Evolutionary conservation across 1,140 invertebrate species (phyloP), one percentile per base, ranked within the genome.

Genomic region (Triops longicaudatus): DNA sequence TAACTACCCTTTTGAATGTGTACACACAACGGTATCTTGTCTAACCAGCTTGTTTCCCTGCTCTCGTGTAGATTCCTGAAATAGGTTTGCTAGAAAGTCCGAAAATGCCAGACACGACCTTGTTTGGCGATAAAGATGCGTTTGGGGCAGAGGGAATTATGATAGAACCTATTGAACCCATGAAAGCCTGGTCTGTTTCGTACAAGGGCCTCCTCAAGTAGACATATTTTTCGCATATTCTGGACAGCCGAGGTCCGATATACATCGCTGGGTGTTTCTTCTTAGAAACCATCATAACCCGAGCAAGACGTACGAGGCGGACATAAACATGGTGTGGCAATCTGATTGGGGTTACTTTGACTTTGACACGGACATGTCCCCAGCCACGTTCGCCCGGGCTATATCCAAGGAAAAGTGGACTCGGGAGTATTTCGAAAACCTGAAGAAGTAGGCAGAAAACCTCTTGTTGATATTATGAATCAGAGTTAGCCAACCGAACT

Each of bases 391-490:
- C 82, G 88, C 89, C 9, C 85, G 86, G 80, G 87, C 87, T 50
- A 86, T 91, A 76, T 88, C 90, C 0, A 85, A 86, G 76, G 90
- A 92, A 82, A 83, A 83, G 2, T 92, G 90, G 90, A 89, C 86
- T n/a, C 79, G 81, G 26, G 84, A 88, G 73, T 91, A 89, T 81
- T 91, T 92, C 82, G 82, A 88, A 76, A 83, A 84, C 72, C 82
- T 91, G 9, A 86, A 89, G 84, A 85, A 84, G 90, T 91, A 85
- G 82, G 81, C 80, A 79, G 75, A 26, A 76, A 77, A 37, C 41
- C 73, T 78, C 37, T 79, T 80, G 50, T 74, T 78, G 10, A 73
- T 50, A 31, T 77, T 78, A 28, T 5, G 77, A 74, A 26, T 26
- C 14, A 22, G 71, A 73, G 14, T 63, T 63, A n/a, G 31, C 31